Evolutionary conservation across 2,797 vertebrate genomes (phyloP), one percentile per base, ranked within the genome.

Genomic region (Gobio occitaniae): DNA sequence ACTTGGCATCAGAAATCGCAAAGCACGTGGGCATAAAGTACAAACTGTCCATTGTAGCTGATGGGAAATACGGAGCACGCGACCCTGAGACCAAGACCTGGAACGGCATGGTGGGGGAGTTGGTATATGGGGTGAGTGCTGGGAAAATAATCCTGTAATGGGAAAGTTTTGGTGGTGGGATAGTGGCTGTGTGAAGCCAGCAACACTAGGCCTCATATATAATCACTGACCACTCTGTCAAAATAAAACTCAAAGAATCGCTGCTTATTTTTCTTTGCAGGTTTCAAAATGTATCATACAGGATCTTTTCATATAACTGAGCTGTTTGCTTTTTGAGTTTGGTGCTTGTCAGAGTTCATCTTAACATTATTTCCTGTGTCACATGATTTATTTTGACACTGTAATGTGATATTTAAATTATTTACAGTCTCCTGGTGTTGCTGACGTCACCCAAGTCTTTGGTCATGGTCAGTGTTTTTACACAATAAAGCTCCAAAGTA

Each of bases 101-200:
- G 98, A 99, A 99, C 91, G 98, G 98, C 95, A 99, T 99, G 97
- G 98, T 99, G 95, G 98, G 98, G 92, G 98, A 99, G 93, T 96
- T 99, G 93, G 98, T 99, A 86, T 99, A 99, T 91, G 98, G 98
- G 96, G 98, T 99, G 95, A 98, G 98, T 98, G 90, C 92, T 74
- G 56, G 75, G 63, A 78, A 72, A 71, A 89, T 44, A 88, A 44
- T 89, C 93, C 88, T 48, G 90, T 47, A 83, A 15, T 74, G n/a
- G 41, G 48, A 13, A 61, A 6, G 25, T 50, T 38, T 41, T 36
- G 6, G 21, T 65, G 48, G 25, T 76, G 48, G 59, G 44, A 74
- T 48, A 54, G 76, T 25, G 72, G 78, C 65, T 81, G 8, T 69
- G 86, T 88, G 87, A 88, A 82, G 85, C 83, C 80, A 85, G 83